Conservation (phyloP, 2,888 invertebrate genomes). For the Dolichomitus sp. region DNA sequence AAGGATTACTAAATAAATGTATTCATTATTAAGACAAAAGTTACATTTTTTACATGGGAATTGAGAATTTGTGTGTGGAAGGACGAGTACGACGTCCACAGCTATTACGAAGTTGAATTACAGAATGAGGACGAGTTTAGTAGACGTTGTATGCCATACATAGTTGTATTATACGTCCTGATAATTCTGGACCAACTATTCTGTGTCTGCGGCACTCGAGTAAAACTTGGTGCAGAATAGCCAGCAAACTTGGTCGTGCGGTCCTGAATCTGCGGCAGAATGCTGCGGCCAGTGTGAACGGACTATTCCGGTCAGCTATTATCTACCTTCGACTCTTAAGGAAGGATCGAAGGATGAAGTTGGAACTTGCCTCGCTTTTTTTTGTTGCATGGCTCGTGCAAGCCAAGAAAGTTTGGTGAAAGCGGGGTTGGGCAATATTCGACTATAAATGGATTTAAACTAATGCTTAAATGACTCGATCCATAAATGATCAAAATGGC, state of each 20-base stretch:
- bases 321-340: slow-evolving; percentile 26
- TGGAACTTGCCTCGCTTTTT: slow-evolving; percentile 2
- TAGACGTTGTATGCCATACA: slow-evolving; percentile 4
- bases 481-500: background rate
- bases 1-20: no score
- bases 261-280: slow-evolving; percentile 16
- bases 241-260: slow-evolving; percentile 55
- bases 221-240: slow-evolving; percentile 51
- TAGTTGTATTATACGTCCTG: slow-evolving; percentile 13
- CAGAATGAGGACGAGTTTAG: slow-evolving; percentile 13
- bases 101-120: slow-evolving; percentile 13
- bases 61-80: background rate
- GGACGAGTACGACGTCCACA: background rate
- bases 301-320: slow-evolving; percentile 27
- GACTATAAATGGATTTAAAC: background rate
- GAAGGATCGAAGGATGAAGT: background rate
- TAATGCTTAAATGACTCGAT: no score
- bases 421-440: no score
- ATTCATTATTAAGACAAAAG: background rate
- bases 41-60: background rate
- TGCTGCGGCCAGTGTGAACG: background rate
- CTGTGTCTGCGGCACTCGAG: slow-evolving; percentile 45
- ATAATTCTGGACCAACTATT: slow-evolving; percentile 59
- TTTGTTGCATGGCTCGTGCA: background rate
- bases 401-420: background rate